Percentiles rank a stretch among this genome's conserved stretches.
Evolutionary conservation across 2,888 invertebrate genomes (phyloP).

Genomic region (Amphipyra tragopoginis): DNA sequence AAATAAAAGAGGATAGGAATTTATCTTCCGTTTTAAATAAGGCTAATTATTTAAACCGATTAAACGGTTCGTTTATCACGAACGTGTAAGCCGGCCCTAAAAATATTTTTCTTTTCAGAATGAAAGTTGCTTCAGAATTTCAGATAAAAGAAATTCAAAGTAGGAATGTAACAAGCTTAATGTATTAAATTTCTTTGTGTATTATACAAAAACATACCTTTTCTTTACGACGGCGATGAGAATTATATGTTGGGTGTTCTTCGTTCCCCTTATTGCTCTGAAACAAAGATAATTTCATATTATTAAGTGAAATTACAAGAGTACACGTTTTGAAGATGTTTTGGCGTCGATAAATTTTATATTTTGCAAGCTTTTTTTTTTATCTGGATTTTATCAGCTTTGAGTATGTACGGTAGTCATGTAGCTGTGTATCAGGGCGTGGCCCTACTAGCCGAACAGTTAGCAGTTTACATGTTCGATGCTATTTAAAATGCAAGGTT

Average conservation of each 20-base stretch:
- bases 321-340: not conserved
- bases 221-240: constrained; percentile 96
- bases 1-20: no score
- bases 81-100: not conserved
- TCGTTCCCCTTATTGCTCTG: constrained; percentile 94
- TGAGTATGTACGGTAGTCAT: not conserved
- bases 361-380: not conserved
- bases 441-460: no score
- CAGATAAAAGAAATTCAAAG: constrained; percentile 16
- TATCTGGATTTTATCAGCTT: not conserved
- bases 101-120: constrained; percentile 7
- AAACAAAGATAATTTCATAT: constrained; percentile 74
- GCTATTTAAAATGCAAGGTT: no score
- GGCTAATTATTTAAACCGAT: no score
- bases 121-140: not conserved
- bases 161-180: constrained; percentile 39
- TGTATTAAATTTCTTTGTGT: constrained; percentile 27
- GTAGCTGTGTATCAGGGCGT: not conserved
- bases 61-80: no score
- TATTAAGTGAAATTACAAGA: constrained; percentile 11
- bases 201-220: constrained; percentile 90
- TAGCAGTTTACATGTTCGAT: no score
- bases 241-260: constrained; percentile 94
- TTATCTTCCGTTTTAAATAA: no score
- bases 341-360: not conserved